phyloP scores from a whole-genome alignment of 2,113 vertebrate genomes.

The Psephotus haematonotus region DNA sequence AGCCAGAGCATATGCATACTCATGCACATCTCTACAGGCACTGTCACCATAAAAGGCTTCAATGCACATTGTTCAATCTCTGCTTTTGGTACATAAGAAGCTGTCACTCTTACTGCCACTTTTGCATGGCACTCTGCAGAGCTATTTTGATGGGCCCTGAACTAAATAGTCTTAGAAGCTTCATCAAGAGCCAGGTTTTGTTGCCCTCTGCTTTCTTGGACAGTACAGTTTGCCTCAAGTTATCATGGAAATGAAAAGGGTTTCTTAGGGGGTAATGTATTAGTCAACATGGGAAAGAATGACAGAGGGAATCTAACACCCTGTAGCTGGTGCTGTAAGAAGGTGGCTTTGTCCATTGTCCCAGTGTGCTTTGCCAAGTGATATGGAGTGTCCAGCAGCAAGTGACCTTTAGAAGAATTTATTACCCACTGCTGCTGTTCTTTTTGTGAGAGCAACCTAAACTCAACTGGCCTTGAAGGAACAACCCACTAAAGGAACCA shows the following conservation, averaged over 20 bases:
- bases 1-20: neutral
- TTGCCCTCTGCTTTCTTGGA: neutral
- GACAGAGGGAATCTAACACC: neutral
- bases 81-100: neutral
- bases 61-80: accelerated
- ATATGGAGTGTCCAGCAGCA: neutral
- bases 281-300: neutral
- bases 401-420: neutral
- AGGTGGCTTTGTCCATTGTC: neutral
- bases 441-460: neutral
- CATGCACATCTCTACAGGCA: neutral
- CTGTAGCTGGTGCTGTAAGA: neutral
- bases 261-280: neutral
- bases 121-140: neutral
- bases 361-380: neutral
- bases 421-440: neutral
- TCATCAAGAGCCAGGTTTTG: neutral
- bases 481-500: neutral
- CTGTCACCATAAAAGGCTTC: neutral
- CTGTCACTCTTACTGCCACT: neutral
- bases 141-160: neutral
- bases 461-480: neutral
- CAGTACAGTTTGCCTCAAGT: neutral
- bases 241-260: neutral
- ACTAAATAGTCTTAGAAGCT: neutral